A percentile compares a stretch with the other conserved stretches of the same genome.
These are phyloP conservation scores for Melanotaenia boesemani DNA, from an alignment of 2,797 vertebrate species.

Conservation along the genomic window DNA sequence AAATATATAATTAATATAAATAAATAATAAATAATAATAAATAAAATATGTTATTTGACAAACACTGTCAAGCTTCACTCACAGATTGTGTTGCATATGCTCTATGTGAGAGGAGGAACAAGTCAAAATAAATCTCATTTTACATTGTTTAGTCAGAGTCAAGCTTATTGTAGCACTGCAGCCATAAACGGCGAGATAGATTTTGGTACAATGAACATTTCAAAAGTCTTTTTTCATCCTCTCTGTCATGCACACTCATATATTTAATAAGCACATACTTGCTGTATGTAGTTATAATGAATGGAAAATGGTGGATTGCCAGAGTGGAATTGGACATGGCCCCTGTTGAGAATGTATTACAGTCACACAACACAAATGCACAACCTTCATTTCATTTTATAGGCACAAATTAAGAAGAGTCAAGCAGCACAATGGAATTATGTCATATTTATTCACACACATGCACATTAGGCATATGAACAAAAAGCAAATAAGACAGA, in stretches of 20 bases:
- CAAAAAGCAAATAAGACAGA: conserved; percentile 75
- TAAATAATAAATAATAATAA: no score
- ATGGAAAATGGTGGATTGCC: conserved; percentile 39
- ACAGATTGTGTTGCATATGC: neutral
- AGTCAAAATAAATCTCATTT: neutral
- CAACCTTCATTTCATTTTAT: conserved; percentile 68
- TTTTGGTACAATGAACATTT: conserved; percentile 3
- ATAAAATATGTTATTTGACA: conserved; percentile 11
- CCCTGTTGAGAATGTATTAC: conserved; percentile 62
- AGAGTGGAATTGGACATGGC: conserved; percentile 31
- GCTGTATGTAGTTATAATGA: conserved; percentile 26
- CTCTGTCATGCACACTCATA: conserved; percentile 7
- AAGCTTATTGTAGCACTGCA: neutral
- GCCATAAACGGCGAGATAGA: neutral
- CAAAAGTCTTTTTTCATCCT: conserved; percentile 3
- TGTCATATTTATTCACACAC: conserved; percentile 72
- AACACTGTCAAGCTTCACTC: conserved; percentile 25
- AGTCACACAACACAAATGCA: conserved; percentile 26
- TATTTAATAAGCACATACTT: conserved; percentile 19
- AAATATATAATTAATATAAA: no score
- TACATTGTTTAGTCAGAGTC: neutral
- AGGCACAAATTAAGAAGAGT: conserved; percentile 71
- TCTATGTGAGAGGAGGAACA: neutral
- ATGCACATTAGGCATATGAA: conserved; percentile 68
- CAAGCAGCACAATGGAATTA: conserved; percentile 75